phyloP scores from a whole-genome alignment of 2,113 vertebrate genomes.

The Coptodon bakossiorum region DNA sequence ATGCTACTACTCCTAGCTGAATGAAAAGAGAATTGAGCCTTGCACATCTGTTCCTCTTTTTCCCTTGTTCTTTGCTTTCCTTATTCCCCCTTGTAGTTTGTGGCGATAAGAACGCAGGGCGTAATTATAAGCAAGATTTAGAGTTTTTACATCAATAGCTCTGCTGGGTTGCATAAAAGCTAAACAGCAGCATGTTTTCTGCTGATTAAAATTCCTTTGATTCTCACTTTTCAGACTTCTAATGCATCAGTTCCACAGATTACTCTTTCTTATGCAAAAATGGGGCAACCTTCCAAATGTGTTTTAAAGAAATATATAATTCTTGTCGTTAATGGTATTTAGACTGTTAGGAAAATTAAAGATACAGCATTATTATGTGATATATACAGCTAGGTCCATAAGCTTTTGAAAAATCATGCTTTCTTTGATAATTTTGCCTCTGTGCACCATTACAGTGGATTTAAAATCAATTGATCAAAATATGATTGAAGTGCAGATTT shows the following conservation, averaged over 20 bases:
- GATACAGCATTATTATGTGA: not conserved
- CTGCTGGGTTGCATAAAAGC: constrained; percentile 32
- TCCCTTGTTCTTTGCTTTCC: not conserved
- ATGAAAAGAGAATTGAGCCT: not conserved
- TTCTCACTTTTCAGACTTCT: constrained; percentile 1
- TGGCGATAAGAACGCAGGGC: constrained; percentile 12
- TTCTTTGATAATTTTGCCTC: not conserved
- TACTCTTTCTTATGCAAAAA: not conserved
- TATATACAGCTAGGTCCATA: not conserved
- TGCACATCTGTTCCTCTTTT: not conserved
- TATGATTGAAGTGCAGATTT: not conserved
- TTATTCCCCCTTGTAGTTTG: not conserved
- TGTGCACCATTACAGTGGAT: not conserved
- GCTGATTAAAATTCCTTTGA: constrained; percentile 47
- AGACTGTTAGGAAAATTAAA: not conserved
- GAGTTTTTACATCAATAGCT: constrained; percentile 38
- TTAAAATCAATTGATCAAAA: not conserved
- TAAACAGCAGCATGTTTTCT: constrained; percentile 29
- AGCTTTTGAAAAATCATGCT: not conserved
- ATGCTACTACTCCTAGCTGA: not conserved
- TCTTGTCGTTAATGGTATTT: not conserved
- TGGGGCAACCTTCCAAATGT: not conserved
- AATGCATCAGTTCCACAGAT: constrained; percentile 6
- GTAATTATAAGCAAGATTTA: constrained; percentile 24
- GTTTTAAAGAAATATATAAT: not conserved